These are phyloP conservation scores for Tachina lurida DNA, from an alignment of 2,888 invertebrate genomes.

Conservation along the genomic window DNA sequence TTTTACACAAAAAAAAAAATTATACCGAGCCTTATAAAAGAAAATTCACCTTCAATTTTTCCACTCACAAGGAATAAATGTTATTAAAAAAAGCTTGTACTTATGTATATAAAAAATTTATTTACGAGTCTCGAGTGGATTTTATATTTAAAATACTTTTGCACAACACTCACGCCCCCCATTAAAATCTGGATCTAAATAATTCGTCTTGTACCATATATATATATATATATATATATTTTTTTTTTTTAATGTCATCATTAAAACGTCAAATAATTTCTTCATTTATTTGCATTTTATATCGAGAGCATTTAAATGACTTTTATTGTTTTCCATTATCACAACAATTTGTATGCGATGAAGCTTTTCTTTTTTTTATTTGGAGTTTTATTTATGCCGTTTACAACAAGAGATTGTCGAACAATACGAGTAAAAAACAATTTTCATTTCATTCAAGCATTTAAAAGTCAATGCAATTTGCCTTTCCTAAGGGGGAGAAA, in stretches of 20 bases:
- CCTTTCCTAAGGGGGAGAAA: background rate
- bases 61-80: too few species aligned
- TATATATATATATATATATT: too few species aligned
- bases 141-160: too few species aligned
- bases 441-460: slow-evolving; percentile 23
- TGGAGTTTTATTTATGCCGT: background rate
- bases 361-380: background rate
- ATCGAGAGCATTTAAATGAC: background rate
- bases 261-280: slow-evolving; percentile 11
- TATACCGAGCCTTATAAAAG: too few species aligned
- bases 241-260: slow-evolving; percentile 3
- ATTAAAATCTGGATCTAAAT: too few species aligned
- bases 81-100: background rate
- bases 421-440: slow-evolving; percentile 29
- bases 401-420: background rate
- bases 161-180: too few species aligned
- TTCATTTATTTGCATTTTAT: slow-evolving; percentile 4
- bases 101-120: background rate
- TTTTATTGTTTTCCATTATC: slow-evolving; percentile 44
- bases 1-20: too few species aligned
- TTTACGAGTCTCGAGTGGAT: too few species aligned
- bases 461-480: slow-evolving; percentile 12
- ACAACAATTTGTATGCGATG: slow-evolving; percentile 19
- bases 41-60: too few species aligned
- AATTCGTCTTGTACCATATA: too few species aligned